Conservation (phyloP, 1,140 invertebrate species). For the Monomorium pharaonis region DNA sequence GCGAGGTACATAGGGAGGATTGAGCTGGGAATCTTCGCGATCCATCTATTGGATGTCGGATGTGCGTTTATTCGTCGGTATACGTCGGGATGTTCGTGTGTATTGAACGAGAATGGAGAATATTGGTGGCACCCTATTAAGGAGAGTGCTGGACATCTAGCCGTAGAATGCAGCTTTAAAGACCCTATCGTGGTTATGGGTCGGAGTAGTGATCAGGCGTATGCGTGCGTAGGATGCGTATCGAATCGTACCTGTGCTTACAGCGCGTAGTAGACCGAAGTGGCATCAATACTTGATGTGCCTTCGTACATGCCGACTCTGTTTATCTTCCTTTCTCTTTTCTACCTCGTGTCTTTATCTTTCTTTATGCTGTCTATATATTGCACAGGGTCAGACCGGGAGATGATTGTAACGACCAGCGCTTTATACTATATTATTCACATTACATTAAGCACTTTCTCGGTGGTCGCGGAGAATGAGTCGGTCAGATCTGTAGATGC, state of each 20-base stretch:
- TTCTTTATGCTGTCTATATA: neutral
- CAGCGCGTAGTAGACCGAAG: conserved; percentile 63
- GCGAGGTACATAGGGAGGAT: conserved; percentile 16
- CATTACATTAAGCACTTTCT: conserved; percentile 83
- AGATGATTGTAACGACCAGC: conserved; percentile 72
- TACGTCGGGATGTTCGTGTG: neutral
- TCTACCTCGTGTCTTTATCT: neutral
- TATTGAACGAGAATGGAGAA: conserved; percentile 62
- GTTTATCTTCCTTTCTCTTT: conserved; percentile 12
- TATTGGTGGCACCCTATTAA: conserved; percentile 81
- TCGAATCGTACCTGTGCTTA: conserved; percentile 55
- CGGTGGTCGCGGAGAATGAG: conserved; percentile 67
- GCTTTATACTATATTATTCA: conserved; percentile 84
- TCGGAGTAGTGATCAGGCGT: neutral
- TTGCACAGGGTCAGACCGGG: neutral
- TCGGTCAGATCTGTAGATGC: conserved; percentile 51
- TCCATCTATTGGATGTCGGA: neutral
- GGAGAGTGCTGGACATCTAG: conserved; percentile 79
- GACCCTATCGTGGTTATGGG: conserved; percentile 14
- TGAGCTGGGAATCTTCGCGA: neutral
- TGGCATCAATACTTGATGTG: conserved; percentile 81
- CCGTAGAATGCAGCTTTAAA: conserved; percentile 45
- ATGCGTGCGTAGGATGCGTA: conserved; percentile 52
- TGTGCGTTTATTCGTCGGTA: conserved; percentile 3
- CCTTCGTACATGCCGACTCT: conserved; percentile 24